Conservation (phyloP, 1,140 invertebrate species). For the Neomicropteryx cornuta region DNA sequence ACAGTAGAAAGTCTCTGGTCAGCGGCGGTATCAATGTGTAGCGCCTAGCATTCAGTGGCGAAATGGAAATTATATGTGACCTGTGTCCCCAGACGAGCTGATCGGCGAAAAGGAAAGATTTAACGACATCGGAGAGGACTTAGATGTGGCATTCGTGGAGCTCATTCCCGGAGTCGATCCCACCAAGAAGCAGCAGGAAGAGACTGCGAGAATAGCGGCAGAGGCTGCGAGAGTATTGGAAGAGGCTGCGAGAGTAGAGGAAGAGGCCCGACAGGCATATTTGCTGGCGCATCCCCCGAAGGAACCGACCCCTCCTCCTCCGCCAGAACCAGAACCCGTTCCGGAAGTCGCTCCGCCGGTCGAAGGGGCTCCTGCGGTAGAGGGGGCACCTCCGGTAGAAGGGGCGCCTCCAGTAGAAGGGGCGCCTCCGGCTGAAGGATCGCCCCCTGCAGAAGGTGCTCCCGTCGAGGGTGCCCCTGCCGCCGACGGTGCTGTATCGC, state of each 20-base stretch:
- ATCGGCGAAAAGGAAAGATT: slow-evolving; percentile 96
- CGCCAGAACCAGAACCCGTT: slow-evolving; percentile 14
- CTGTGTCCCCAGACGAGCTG: slow-evolving; percentile 93
- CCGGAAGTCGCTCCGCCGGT: slow-evolving; percentile 24
- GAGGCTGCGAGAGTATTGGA: no score
- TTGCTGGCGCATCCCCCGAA: slow-evolving; percentile 10
- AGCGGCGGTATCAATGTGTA: no score
- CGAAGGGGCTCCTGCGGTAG: slow-evolving; percentile 24
- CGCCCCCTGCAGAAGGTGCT: slow-evolving; percentile 21
- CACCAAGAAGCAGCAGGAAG: slow-evolving; percentile 32
- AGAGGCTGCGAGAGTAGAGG: no score
- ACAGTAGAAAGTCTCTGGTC: no score
- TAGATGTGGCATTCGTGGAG: slow-evolving; percentile 94
- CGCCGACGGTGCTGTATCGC: slow-evolving; percentile 28
- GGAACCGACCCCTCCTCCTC: slow-evolving; percentile 5
- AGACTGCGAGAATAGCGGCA: no score
- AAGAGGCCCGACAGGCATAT: slow-evolving; percentile 6
- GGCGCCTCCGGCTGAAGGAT: slow-evolving; percentile 15
- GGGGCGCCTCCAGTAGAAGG: slow-evolving; percentile 18
- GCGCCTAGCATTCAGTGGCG: no score
- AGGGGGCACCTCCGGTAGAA: slow-evolving; percentile 23
- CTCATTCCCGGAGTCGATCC: slow-evolving; percentile 60
- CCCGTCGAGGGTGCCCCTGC: slow-evolving; percentile 18
- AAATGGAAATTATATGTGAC: no score
- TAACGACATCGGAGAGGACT: slow-evolving; percentile 94